Base-by-base conservation (phyloP, 2,888 invertebrate species). In the Linyphia triangularis region DNA sequence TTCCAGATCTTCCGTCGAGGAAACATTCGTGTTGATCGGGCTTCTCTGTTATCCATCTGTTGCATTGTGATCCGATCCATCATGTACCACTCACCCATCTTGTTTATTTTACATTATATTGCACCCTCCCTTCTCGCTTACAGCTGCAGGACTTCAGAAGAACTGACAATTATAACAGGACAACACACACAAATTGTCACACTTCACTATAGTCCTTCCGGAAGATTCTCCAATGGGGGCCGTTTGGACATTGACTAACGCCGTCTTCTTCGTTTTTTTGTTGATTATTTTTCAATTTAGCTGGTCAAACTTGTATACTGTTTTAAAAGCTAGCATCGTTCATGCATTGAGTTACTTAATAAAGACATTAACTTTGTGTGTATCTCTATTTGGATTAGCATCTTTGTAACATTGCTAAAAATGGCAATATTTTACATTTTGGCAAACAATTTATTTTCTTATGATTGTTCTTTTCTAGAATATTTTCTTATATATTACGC, bases 101-200 rank as follows among this genome's bases (percentile, higher is more conserved):
- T 88, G 86, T 88, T 88, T 82, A 88, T 67, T 81, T 82, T 82
- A 51, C 75, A 82, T 88, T 85, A 78, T 72, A 28, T 63, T 10
- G 57, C 37, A 69, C 28, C 37, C 67, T 22, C 40, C 83, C 69
- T 33, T 40, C 19, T 22, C 9, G 43, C 9, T 37, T 43, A 65
- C 88, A 88, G 88, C 88, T 88, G 88, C 77, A 33, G 13, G 30
- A 30, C 26, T 61, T 65, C 57, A 61, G 79, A 70, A 86, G 86
- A 79, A 59, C 43, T 61, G 83, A 88, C 88, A 88, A 83, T 88
- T 88, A 82, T 73, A n/a, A 57, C 75, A 37, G 83, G 88, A 82
- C 88, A 88, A 88, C 88, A n/a, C n/a, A n/a, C n/a, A n/a, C n/a
- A 88, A 88, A 88, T 88, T 88, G 88, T 88, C 82, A 70, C 83